phyloP scores from a whole-genome alignment of 2,797 vertebrate genomes.

The Manis pentadactyla region DNA sequence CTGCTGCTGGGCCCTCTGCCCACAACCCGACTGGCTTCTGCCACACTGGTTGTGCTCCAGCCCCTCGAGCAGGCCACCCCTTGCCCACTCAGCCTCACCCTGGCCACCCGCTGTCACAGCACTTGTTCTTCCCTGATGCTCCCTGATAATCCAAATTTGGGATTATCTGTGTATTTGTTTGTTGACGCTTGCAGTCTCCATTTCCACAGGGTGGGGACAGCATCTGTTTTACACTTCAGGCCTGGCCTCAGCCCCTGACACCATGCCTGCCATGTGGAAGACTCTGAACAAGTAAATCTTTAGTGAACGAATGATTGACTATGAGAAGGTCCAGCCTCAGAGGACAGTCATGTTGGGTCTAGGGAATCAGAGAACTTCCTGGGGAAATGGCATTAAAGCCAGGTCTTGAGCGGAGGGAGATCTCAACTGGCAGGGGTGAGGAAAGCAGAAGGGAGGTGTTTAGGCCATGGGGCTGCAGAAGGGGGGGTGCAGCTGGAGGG shows the following conservation, averaged over 20 bases:
- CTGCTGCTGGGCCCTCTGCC: fast-evolving
- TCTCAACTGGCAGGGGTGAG: not conserved
- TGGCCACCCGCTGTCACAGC: not conserved
- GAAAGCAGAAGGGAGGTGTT: not conserved
- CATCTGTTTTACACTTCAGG: not conserved
- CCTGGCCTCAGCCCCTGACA: not conserved
- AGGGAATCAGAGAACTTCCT: not conserved
- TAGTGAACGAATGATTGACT: not conserved
- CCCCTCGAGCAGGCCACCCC: not conserved
- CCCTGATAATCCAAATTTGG: not conserved
- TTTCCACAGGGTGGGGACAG: not conserved
- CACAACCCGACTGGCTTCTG: no score
- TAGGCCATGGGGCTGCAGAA: fast-evolving
- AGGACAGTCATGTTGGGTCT: not conserved
- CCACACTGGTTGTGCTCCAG: not conserved
- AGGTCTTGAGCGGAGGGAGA: not conserved
- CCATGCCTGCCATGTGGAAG: fast-evolving
- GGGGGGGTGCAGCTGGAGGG: fast-evolving
- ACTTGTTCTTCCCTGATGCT: not conserved
- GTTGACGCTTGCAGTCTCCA: not conserved
- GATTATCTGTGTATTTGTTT: not conserved
- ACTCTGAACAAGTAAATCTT: not conserved
- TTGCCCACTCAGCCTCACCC: fast-evolving
- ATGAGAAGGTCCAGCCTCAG: not conserved
- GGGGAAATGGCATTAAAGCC: not conserved